A percentile compares a stretch with the other conserved stretches of the same genome.
Evolutionary conservation across 2,797 vertebrate genomes (phyloP).

Genomic region (Scomberomorus guttatus): DNA sequence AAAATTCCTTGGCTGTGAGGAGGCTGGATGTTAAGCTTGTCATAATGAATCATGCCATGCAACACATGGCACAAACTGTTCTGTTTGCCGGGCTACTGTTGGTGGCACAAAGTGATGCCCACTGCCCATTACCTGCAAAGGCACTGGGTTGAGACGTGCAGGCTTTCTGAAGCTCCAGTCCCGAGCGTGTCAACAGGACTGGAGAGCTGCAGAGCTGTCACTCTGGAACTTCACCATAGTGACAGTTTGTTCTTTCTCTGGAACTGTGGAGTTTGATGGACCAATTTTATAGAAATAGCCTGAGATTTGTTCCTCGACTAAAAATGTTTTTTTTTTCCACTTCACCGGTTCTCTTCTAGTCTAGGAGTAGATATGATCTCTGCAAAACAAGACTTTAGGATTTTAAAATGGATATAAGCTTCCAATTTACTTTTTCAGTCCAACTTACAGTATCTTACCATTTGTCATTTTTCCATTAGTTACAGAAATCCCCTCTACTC

Average conservation of each 20-base stretch:
- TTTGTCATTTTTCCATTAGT: conserved; percentile 17
- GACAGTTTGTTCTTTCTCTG: conserved; percentile 60
- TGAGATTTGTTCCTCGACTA: background rate
- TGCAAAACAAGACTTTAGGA: conserved; percentile 6
- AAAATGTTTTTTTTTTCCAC: conserved; percentile 1
- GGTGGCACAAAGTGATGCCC: conserved; percentile 53
- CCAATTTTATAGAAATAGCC: conserved; percentile 37
- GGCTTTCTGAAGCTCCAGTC: conserved; percentile 43
- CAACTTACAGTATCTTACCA: background rate
- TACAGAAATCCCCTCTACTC: conserved; percentile 10
- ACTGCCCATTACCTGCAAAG: conserved; percentile 41
- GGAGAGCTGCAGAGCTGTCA: conserved; percentile 17
- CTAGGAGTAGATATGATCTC: conserved; percentile 1
- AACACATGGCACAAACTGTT: conserved; percentile 58
- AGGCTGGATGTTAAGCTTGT: conserved; percentile 40
- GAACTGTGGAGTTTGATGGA: conserved; percentile 42
- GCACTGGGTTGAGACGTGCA: conserved; percentile 49
- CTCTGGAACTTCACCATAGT: conserved; percentile 26
- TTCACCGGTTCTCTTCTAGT: conserved; percentile 2
- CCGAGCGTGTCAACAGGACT: background rate
- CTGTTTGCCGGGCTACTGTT: conserved; percentile 48
- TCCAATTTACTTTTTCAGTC: conserved; percentile 1
- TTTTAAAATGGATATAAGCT: conserved; percentile 24
- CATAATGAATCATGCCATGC: conserved; percentile 68
- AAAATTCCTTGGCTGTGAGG: conserved; percentile 54